phyloP scores from a whole-genome alignment of 53 echinoderm and acorn worm species.

The Temnopleurus reevesii region DNA sequence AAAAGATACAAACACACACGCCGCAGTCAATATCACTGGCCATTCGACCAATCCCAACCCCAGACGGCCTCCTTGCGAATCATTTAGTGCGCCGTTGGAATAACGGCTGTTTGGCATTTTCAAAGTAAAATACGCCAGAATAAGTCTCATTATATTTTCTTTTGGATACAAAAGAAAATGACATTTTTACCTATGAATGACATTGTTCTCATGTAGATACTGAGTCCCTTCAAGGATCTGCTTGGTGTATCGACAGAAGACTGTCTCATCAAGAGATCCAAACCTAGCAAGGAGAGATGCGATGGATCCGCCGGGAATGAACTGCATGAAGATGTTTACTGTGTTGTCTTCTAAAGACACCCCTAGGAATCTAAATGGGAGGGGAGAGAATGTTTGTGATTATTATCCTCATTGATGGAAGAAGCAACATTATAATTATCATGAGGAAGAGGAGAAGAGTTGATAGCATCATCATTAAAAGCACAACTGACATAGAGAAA shows the following conservation, averaged over 20 bases:
- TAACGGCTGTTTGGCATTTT: no score
- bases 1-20: no score
- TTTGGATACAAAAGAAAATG: background rate
- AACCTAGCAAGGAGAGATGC: slow-evolving; percentile 93
- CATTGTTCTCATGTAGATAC: slow-evolving; percentile 92
- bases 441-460: no score
- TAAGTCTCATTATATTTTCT: no score
- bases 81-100: no score
- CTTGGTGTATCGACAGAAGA: slow-evolving; percentile 96
- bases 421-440: background rate
- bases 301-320: slow-evolving; percentile 90
- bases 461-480: no score
- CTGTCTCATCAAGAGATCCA: slow-evolving; percentile 88
- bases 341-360: slow-evolving; percentile 77
- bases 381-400: background rate
- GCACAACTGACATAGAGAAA: no score
- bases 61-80: no score
- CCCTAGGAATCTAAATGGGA: slow-evolving; percentile 73
- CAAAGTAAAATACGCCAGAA: no score
- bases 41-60: no score
- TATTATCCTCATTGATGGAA: background rate
- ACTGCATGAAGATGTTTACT: slow-evolving; percentile 99
- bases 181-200: slow-evolving; percentile 85
- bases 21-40: no score
- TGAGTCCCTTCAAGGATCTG: slow-evolving; percentile 89